These are phyloP conservation scores for Columba livia DNA, from an alignment of 2,113 vertebrate species.

Conservation along the genomic window DNA sequence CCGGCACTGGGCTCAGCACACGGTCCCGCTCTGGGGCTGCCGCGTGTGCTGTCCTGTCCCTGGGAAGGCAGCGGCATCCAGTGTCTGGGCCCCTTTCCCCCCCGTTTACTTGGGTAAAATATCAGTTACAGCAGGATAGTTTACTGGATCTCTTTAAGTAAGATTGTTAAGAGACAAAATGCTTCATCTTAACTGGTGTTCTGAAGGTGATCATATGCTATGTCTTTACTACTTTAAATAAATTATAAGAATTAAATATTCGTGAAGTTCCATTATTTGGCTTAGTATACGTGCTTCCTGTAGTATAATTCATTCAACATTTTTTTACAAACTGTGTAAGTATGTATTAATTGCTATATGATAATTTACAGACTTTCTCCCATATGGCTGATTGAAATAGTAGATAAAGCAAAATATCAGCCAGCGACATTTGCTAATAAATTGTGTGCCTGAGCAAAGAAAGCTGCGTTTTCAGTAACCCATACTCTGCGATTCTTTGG, in stretches of 20 bases:
- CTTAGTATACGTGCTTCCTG: conserved; percentile 45
- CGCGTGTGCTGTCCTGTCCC: rapidly evolving
- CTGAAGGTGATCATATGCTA: conserved; percentile 23
- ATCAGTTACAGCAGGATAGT: conserved; percentile 16
- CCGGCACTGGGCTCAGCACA: too few species aligned
- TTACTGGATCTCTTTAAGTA: not conserved
- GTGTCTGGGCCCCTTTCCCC: not conserved
- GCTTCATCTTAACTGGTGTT: conserved; percentile 42
- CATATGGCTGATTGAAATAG: not conserved
- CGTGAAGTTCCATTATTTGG: conserved; percentile 51
- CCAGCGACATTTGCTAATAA: not conserved
- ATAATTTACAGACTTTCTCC: conserved; percentile 21
- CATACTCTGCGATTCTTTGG: not conserved
- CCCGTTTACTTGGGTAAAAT: conserved; percentile 22
- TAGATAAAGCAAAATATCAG: not conserved
- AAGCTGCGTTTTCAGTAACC: not conserved
- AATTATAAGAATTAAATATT: conserved; percentile 54
- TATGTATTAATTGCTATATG: conserved; percentile 41
- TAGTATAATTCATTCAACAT: conserved; percentile 48
- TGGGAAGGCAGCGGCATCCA: not conserved
- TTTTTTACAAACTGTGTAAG: conserved; percentile 23
- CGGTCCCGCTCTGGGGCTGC: rapidly evolving
- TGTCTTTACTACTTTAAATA: conserved; percentile 31
- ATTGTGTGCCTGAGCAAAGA: not conserved
- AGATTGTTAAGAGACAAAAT: not conserved